A percentile compares a stretch with the other conserved stretches of the same genome.
phyloP scores from a whole-genome alignment of 2,888 invertebrate genomes.

The Dexiosoma caninum region DNA sequence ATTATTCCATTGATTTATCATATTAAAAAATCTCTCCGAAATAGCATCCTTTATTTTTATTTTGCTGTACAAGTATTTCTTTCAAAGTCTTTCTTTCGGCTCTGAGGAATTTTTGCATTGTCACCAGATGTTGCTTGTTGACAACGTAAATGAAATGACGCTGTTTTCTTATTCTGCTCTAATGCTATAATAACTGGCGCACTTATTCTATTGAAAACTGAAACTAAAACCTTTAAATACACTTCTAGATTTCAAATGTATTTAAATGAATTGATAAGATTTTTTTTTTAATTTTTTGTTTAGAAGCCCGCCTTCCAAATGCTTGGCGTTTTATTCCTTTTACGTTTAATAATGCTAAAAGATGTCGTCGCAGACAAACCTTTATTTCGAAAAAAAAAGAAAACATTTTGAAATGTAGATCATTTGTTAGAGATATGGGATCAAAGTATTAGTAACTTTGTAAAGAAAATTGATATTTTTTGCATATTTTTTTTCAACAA shows the following conservation, averaged over 20 bases:
- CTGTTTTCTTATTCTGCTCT: conserved; percentile 22
- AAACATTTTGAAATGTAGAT: conserved; percentile 59
- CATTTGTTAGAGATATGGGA: conserved; percentile 60
- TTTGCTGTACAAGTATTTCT: neutral
- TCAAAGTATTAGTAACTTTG: conserved; percentile 61
- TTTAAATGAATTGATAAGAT: conserved; percentile 61
- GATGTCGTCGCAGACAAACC: conserved; percentile 43
- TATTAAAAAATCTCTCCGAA: conserved; percentile 48
- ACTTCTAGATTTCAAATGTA: conserved; percentile 62
- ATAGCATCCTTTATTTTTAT: conserved; percentile 37
- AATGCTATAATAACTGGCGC: conserved; percentile 54
- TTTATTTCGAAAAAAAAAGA: conserved; percentile 1
- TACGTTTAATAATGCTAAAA: neutral
- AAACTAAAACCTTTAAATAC: conserved; percentile 52
- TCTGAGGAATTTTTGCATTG: conserved; percentile 43
- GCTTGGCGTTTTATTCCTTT: conserved; percentile 4
- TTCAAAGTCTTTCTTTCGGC: neutral
- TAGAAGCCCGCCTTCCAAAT: conserved; percentile 62
- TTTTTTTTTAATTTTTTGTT: conserved; percentile 32
- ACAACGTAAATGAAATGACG: conserved; percentile 50
- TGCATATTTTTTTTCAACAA: conserved; percentile 7
- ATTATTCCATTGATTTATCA: conserved; percentile 47
- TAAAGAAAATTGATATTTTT: conserved; percentile 61
- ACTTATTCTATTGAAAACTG: conserved; percentile 60
- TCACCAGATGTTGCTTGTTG: conserved; percentile 61